These are phyloP conservation scores for Neogale vison DNA, from an alignment of 2,113 vertebrate species.

Conservation along the genomic window DNA sequence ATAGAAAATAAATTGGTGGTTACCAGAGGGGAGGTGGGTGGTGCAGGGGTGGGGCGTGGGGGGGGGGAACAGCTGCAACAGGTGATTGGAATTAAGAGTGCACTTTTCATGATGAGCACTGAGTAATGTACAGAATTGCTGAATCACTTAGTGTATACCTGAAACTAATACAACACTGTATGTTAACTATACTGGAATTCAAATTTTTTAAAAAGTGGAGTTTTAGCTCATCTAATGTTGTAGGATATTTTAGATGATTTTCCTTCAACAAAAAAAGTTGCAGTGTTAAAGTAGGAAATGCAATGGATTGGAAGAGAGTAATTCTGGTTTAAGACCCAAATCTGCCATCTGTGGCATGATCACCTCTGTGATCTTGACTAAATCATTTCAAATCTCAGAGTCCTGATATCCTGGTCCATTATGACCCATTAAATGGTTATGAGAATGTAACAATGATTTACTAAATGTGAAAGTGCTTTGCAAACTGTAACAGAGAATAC, in stretches of 20 bases:
- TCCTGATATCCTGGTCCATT: neutral
- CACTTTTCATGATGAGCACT: neutral
- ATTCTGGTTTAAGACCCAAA: neutral
- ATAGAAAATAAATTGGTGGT: neutral
- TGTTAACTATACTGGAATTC: neutral
- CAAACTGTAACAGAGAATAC: neutral
- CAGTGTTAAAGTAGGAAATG: neutral
- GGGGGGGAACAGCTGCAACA: too few species aligned
- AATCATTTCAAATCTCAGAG: neutral
- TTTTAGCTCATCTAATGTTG: neutral
- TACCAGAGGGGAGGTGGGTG: neutral
- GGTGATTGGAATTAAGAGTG: too few species aligned
- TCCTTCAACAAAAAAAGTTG: neutral
- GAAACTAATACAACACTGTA: neutral
- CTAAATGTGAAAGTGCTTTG: neutral
- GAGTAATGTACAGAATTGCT: neutral
- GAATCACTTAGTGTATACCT: neutral
- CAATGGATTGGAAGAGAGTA: neutral
- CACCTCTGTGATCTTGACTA: neutral
- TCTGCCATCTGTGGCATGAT: neutral
- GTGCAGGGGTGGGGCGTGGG: too few species aligned
- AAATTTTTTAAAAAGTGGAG: neutral
- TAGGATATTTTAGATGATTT: constrained; percentile 5
- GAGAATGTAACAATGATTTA: neutral
- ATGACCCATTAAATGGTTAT: neutral